Base-by-base conservation (phyloP, 2,113 vertebrate species). In the Rhadina sibilatrix region DNA sequence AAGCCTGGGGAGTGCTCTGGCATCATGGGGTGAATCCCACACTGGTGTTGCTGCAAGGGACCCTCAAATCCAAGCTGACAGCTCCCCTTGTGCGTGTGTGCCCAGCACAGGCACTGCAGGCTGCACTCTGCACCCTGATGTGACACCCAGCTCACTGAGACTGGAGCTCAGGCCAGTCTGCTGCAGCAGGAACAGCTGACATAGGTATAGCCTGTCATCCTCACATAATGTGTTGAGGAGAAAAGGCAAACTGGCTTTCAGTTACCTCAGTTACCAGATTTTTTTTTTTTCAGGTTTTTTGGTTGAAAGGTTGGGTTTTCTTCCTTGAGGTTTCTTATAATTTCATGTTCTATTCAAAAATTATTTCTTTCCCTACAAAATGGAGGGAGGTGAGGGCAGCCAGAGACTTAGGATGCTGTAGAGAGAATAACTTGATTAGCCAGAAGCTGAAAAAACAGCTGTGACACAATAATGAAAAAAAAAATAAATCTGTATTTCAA, bases 301-400 rank as follows among this genome's bases (percentile, higher is more conserved):
- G 35, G 17, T 16, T 86, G 40, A 64, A 75, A 72, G 2, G 1
- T 53, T 54, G 47, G 3, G 1, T 76, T 70, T 38, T 54, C 11
- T n/a, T 9, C 11, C 28, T 30, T 12, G 5, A 52, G 17, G 4
- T 72, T 86, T 65, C 24, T 86, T 6, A 6, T 12, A 33, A 52
- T 84, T 40, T 46, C 31, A 38, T 69, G 8, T 47, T 87, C 44
- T 52, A 33, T 72, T 56, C 4, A 50, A 50, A 85, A 37, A 20
- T 27, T 14, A n/a, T 5, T 3, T 49, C 3, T 31, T 82, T n/a
- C 17, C 33, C 11, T 63, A 9, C 18, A 64, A n/a, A 83, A 40
- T 35, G 14, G 6, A 59, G 20, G 3, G 10, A 6, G 3, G 2
- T 50, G 2, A 14, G 5, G 10, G 11, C 1, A 8, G 25, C 7